A percentile compares a stretch with the other conserved stretches of the same genome.
Evolutionary conservation across 2,797 vertebrate species (phyloP).

Genomic region (Mus caroli): DNA sequence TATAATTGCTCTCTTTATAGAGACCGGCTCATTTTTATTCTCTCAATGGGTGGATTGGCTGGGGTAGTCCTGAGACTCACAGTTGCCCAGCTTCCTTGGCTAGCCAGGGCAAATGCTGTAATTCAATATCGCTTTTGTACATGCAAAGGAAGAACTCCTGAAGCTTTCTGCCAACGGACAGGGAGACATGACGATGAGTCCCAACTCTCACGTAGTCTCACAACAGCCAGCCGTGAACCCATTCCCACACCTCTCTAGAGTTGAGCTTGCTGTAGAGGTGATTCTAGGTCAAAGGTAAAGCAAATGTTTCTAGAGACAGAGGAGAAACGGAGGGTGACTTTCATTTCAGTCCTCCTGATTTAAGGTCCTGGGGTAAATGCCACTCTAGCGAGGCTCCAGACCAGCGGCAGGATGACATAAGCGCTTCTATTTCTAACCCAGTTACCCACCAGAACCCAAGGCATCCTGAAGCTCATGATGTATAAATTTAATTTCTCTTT

Average conservation of each 20-base stretch:
- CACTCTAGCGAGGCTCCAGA: slow-evolving; percentile 62
- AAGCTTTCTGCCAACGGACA: slow-evolving; percentile 44
- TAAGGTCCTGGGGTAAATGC: slow-evolving; percentile 69
- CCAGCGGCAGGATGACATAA: slow-evolving; percentile 72
- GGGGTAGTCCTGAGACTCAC: slow-evolving; percentile 47
- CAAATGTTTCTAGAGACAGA: slow-evolving; percentile 78
- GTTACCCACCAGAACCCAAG: slow-evolving; percentile 83
- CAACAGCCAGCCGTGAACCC: background rate
- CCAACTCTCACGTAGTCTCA: background rate
- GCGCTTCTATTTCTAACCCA: slow-evolving; percentile 79
- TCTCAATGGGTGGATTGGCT: slow-evolving; percentile 42
- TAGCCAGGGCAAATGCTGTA: background rate
- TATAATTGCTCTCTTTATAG: slow-evolving; percentile 69
- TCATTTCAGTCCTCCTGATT: slow-evolving; percentile 41
- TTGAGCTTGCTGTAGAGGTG: slow-evolving; percentile 14
- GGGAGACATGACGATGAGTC: background rate
- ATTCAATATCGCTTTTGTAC: background rate
- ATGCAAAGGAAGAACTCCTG: slow-evolving; percentile 58
- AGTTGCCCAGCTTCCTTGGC: slow-evolving; percentile 48
- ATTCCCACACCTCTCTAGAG: slow-evolving; percentile 56
- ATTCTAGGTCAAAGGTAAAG: slow-evolving; percentile 76
- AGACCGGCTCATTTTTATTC: slow-evolving; percentile 59
- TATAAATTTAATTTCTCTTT: slow-evolving; percentile 85
- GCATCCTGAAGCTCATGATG: slow-evolving; percentile 78
- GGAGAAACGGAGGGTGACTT: slow-evolving; percentile 24